Conservation (phyloP, 1,140 invertebrate species). For the Dendrolimus kikuchii region DNA sequence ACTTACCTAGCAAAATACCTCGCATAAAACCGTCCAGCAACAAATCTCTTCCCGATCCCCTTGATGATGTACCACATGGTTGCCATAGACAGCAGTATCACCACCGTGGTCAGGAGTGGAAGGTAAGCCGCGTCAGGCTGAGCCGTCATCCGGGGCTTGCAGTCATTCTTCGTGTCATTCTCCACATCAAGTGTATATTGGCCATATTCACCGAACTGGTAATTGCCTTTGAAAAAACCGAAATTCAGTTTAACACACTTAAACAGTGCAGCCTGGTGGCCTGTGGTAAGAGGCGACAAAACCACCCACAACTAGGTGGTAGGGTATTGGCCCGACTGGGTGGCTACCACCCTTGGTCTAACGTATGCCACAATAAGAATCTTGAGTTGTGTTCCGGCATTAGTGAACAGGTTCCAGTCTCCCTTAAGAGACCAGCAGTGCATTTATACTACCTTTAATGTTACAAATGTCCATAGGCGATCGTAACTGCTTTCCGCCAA, state of each 20-base stretch:
- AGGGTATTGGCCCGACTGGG: no score
- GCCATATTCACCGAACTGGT: constrained; percentile 58
- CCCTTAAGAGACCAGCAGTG: no score
- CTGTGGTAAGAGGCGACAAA: no score
- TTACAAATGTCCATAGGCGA: no score
- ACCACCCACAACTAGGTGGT: no score
- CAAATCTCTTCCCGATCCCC: constrained; percentile 53
- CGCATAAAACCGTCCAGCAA: constrained; percentile 50
- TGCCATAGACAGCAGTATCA: constrained; percentile 60
- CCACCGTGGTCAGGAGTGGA: constrained; percentile 55
- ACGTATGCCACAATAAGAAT: no score
- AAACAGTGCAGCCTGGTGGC: no score
- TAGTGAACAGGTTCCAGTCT: no score
- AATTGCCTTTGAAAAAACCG: constrained; percentile 31
- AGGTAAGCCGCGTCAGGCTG: constrained; percentile 63
- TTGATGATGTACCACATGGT: constrained; percentile 68
- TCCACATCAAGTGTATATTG: constrained; percentile 54
- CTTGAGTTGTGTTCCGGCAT: no score
- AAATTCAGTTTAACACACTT: background rate
- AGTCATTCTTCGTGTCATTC: constrained; percentile 32
- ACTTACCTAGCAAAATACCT: constrained; percentile 55
- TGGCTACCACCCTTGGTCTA: no score
- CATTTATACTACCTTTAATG: no score
- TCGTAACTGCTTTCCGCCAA: no score
- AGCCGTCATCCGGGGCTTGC: constrained; percentile 50